Evolutionary conservation across 1,140 invertebrate species (phyloP).

Genomic region (Helicoverpa armigera): DNA sequence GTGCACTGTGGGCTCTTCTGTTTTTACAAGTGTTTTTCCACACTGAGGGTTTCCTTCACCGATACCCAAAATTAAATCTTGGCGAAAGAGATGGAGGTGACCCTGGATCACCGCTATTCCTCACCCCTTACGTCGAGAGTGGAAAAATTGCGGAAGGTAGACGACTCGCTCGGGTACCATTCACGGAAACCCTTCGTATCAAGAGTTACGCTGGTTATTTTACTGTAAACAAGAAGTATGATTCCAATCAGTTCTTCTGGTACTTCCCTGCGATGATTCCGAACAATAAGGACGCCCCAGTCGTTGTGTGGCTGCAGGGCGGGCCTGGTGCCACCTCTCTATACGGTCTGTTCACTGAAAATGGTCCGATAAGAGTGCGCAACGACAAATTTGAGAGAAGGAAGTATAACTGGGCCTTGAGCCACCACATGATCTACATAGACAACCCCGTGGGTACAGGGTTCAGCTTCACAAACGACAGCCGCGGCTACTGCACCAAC

Average conservation of each 20-base stretch:
- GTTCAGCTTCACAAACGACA: constrained; percentile 91
- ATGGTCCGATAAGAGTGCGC: constrained; percentile 90
- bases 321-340: constrained; percentile 93
- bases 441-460: constrained; percentile 96
- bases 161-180: constrained; percentile 73
- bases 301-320: constrained; percentile 92
- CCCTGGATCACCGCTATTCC: constrained; percentile 88
- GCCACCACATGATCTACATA: constrained; percentile 93
- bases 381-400: constrained; percentile 84
- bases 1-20: constrained; percentile 56
- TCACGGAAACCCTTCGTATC: constrained; percentile 77
- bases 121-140: constrained; percentile 89
- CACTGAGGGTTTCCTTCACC: constrained; percentile 71
- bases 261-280: constrained; percentile 90
- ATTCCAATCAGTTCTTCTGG: constrained; percentile 93
- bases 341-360: constrained; percentile 93
- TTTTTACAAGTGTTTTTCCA: constrained; percentile 64
- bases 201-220: constrained; percentile 90
- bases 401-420: constrained; percentile 91
- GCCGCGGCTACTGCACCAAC: constrained; percentile 89
- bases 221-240: constrained; percentile 89
- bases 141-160: constrained; percentile 83
- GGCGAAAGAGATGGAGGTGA: constrained; percentile 85
- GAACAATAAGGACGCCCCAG: constrained; percentile 87
- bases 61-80: constrained; percentile 74